Evolutionary conservation across 2,888 invertebrate genomes (phyloP).

Genomic region (Pogonocherus hispidulus): DNA sequence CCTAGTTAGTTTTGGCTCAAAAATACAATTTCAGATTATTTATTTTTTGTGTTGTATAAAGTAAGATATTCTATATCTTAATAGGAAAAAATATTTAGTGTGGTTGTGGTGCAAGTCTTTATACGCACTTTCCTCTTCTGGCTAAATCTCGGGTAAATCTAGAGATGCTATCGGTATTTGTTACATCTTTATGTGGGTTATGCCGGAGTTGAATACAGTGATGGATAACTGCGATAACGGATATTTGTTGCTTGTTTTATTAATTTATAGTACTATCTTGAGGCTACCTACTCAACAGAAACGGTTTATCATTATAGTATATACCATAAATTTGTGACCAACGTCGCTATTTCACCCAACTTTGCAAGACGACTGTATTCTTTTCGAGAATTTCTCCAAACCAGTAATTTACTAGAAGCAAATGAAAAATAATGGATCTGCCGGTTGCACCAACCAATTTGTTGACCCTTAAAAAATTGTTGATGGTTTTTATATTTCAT

Average conservation of each 20-base stretch:
- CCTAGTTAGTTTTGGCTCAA: too few relatives aligned
- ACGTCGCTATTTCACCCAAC: not conserved
- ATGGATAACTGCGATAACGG: slow-evolving; percentile 40
- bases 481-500: too few relatives aligned
- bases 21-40: too few relatives aligned
- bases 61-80: too few relatives aligned
- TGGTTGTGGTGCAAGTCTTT: not conserved
- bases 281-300: slow-evolving; percentile 35
- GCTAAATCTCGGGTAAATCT: slow-evolving; percentile 23
- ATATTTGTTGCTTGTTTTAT: slow-evolving; percentile 46
- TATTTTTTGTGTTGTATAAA: too few relatives aligned
- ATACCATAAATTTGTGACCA: slow-evolving; percentile 11
- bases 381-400: not conserved
- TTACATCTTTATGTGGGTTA: slow-evolving; percentile 48
- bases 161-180: slow-evolving; percentile 42
- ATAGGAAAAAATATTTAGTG: too few relatives aligned
- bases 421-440: too few relatives aligned
- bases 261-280: slow-evolving; percentile 49
- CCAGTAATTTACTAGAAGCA: too few relatives aligned
- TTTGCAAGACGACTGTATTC: not conserved
- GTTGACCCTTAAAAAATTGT: too few relatives aligned
- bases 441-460: too few relatives aligned
- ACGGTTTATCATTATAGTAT: slow-evolving; percentile 17
- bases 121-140: slow-evolving; percentile 10
- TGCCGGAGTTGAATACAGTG: slow-evolving; percentile 40